These are phyloP conservation scores for Aspidapion aeneum DNA, from an alignment of 2,888 invertebrate species.

Conservation along the genomic window DNA sequence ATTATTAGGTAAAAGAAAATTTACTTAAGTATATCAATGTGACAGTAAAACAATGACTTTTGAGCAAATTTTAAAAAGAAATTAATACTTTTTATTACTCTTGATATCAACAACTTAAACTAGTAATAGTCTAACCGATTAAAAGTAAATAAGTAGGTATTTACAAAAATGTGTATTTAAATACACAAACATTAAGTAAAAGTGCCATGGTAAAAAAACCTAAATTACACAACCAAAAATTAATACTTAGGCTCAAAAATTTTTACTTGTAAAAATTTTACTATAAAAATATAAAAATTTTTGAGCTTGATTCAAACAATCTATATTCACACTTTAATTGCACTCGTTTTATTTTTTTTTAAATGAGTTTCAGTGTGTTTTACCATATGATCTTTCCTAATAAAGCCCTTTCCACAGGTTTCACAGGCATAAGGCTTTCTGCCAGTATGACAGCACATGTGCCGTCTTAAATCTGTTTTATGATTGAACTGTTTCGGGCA, in stretches of 20 bases:
- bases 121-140: no score
- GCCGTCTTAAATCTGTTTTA: slow-evolving; percentile 83
- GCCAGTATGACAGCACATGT: slow-evolving; percentile 84
- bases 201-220: background rate
- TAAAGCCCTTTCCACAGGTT: slow-evolving; percentile 83
- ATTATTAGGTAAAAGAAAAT: slow-evolving; percentile 35
- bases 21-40: slow-evolving; percentile 5
- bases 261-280: background rate
- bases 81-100: background rate
- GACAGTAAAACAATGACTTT: slow-evolving; percentile 9
- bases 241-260: background rate
- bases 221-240: background rate
- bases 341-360: slow-evolving; percentile 49
- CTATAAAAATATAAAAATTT: background rate
- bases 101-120: background rate
- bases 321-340: slow-evolving; percentile 18
- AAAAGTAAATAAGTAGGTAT: background rate
- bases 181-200: background rate
- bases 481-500: slow-evolving; percentile 90
- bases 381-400: slow-evolving; percentile 87
- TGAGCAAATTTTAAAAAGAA: slow-evolving; percentile 14
- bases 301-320: background rate
- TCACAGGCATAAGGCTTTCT: slow-evolving; percentile 79
- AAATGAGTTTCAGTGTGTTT: slow-evolving; percentile 82
- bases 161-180: background rate